Percentiles rank a stretch among this genome's conserved stretches.
Conservation (phyloP, 2,797 vertebrate genomes). For the Lithobates sylvaticus region DNA sequence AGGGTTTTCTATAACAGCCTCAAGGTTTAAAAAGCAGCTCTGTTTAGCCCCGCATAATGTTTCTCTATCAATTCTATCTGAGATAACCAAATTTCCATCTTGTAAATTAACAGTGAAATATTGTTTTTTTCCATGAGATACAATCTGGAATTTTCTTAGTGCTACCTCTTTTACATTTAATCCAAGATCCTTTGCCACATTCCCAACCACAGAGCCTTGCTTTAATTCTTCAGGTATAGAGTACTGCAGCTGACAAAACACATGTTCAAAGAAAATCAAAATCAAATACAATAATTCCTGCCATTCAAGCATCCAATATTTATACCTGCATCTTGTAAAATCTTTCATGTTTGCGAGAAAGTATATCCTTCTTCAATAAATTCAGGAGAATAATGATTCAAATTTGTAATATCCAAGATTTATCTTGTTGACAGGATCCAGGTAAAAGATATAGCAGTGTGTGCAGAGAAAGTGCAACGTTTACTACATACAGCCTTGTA, state of each 20-base stretch:
- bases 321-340: not conserved
- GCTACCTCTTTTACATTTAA: slow-evolving; percentile 14
- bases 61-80: slow-evolving; percentile 72
- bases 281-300: slow-evolving; percentile 20
- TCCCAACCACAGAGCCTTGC: slow-evolving; percentile 65
- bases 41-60: slow-evolving; percentile 63
- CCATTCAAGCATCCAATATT: slow-evolving; percentile 54
- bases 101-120: slow-evolving; percentile 40
- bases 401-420: not conserved
- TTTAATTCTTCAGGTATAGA: slow-evolving; percentile 60
- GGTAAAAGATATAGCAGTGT: not conserved
- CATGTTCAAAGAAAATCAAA: slow-evolving; percentile 37
- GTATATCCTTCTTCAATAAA: not conserved
- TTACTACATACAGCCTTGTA: not conserved
- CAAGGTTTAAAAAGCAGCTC: slow-evolving; percentile 64
- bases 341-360: not conserved
- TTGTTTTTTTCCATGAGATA: slow-evolving; percentile 24
- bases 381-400: not conserved
- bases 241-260: slow-evolving; percentile 46
- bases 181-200: slow-evolving; percentile 72
- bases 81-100: slow-evolving; percentile 69
- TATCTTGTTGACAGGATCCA: not conserved
- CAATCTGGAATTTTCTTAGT: slow-evolving; percentile 38
- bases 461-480: not conserved
- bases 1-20: slow-evolving; percentile 68